These are phyloP conservation scores for Suillia variegata DNA, from an alignment of 2,888 invertebrate genomes.

Conservation along the genomic window DNA sequence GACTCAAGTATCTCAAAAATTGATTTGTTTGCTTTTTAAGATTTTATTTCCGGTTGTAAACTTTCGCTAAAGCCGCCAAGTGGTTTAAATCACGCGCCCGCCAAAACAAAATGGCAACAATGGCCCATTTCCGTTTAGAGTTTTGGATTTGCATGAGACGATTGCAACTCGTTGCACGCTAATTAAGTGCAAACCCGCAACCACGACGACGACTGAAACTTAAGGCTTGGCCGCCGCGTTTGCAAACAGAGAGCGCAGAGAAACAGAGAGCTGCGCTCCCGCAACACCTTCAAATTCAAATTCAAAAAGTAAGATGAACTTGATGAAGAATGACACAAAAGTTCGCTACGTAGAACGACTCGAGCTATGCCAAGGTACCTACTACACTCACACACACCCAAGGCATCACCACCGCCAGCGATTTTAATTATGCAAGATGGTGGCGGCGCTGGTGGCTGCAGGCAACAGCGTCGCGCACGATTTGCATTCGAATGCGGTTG, in stretches of 20 bases:
- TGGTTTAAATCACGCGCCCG: too few relatives aligned
- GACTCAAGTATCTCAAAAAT: too few relatives aligned
- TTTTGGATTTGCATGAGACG: conserved; percentile 10
- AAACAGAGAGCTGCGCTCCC: neutral
- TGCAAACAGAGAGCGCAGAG: too few relatives aligned
- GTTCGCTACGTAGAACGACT: neutral
- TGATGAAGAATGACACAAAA: neutral
- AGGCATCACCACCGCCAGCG: neutral
- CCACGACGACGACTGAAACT: neutral
- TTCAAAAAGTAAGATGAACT: conserved; percentile 15
- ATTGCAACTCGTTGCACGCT: conserved; percentile 13
- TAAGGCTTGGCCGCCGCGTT: neutral
- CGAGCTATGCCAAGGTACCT: neutral
- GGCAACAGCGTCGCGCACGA: conserved; percentile 16
- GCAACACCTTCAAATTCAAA: too few relatives aligned
- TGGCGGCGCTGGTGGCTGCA: neutral
- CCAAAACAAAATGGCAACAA: too few relatives aligned
- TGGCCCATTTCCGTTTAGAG: too few relatives aligned
- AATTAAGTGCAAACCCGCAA: conserved; percentile 22
- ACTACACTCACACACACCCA: neutral
- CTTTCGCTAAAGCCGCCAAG: too few relatives aligned
- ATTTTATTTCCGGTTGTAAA: too few relatives aligned
- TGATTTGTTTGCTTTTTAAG: too few relatives aligned
- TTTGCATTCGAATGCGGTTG: conserved; percentile 25
- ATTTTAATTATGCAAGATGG: neutral